These are phyloP conservation scores for Rhodinocichla rosea DNA, from an alignment of 2,113 vertebrate species.

Conservation along the genomic window DNA sequence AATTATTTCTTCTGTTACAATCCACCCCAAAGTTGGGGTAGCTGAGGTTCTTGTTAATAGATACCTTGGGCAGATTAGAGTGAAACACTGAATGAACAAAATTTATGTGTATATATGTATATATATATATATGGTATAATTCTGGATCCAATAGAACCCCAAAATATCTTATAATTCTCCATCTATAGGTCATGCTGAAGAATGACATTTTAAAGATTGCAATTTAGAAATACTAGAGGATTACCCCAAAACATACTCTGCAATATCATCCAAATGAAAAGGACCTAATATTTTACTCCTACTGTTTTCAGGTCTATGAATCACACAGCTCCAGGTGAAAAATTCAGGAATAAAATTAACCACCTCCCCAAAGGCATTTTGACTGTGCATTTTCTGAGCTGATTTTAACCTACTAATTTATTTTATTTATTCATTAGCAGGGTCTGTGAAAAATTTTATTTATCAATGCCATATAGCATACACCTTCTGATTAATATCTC, in stretches of 20 bases:
- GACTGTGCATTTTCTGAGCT: background rate
- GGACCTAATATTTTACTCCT: background rate
- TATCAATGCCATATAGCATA: rapidly evolving
- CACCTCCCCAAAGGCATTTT: background rate
- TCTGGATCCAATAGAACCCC: background rate
- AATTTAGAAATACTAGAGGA: background rate
- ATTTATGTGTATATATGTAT: no score
- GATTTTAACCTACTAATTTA: background rate
- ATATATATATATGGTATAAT: background rate
- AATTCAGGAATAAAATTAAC: background rate
- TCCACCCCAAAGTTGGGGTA: background rate
- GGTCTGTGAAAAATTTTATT: background rate
- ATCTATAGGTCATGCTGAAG: background rate
- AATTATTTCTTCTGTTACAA: background rate
- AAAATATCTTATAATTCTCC: background rate
- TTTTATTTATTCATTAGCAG: background rate
- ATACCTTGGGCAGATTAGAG: background rate
- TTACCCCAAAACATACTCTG: background rate
- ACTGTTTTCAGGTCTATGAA: background rate
- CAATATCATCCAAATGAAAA: background rate
- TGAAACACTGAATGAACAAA: background rate
- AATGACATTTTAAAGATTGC: background rate
- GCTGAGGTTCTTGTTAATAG: background rate
- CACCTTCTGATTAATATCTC: background rate
- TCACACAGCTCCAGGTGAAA: background rate